phyloP scores from a whole-genome alignment of 2,888 invertebrate species.

The Drosophila merina region DNA sequence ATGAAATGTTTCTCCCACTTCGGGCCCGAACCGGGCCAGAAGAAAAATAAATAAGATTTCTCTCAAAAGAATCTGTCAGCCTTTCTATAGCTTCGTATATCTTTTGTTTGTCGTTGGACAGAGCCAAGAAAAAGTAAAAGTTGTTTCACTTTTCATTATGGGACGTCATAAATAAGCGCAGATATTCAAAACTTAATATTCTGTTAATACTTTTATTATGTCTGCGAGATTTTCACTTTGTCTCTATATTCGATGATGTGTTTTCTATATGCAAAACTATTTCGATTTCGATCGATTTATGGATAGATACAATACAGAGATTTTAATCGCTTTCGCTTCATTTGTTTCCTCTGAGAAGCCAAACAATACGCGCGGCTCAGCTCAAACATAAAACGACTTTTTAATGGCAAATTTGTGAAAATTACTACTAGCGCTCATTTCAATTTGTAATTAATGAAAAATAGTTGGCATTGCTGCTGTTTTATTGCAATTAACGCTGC shows the following conservation, averaged over 20 bases:
- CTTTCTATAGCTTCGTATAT: slow-evolving; percentile 21
- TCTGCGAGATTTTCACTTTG: slow-evolving; percentile 58
- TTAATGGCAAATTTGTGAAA: slow-evolving; percentile 45
- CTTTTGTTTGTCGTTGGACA: slow-evolving; percentile 34
- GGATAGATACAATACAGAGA: slow-evolving; percentile 4
- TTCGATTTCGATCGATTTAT: slow-evolving; percentile 22
- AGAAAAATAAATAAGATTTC: slow-evolving; percentile 46
- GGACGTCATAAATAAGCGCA: slow-evolving; percentile 35
- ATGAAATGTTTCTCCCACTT: slow-evolving; percentile 59
- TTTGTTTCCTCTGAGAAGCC: slow-evolving; percentile 13
- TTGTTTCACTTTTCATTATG: slow-evolving; percentile 66
- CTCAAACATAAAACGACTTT: slow-evolving; percentile 29
- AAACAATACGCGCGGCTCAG: slow-evolving; percentile 21
- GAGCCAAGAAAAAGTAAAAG: slow-evolving; percentile 64
- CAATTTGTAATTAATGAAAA: slow-evolving; percentile 47
- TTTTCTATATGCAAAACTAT: slow-evolving; percentile 33
- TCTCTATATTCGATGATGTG: slow-evolving; percentile 20
- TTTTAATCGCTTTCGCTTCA: slow-evolving; percentile 40
- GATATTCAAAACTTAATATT: slow-evolving; percentile 52
- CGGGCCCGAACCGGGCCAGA: slow-evolving; percentile 6
- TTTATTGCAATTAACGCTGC: slow-evolving; percentile 38
- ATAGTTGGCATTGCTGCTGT: slow-evolving; percentile 43
- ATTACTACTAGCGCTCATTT: slow-evolving; percentile 48
- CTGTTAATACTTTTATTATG: slow-evolving; percentile 57
- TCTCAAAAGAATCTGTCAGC: slow-evolving; percentile 57